These are phyloP conservation scores for Eupithecia inturbata DNA, from an alignment of 2,888 invertebrate genomes.

Conservation along the genomic window DNA sequence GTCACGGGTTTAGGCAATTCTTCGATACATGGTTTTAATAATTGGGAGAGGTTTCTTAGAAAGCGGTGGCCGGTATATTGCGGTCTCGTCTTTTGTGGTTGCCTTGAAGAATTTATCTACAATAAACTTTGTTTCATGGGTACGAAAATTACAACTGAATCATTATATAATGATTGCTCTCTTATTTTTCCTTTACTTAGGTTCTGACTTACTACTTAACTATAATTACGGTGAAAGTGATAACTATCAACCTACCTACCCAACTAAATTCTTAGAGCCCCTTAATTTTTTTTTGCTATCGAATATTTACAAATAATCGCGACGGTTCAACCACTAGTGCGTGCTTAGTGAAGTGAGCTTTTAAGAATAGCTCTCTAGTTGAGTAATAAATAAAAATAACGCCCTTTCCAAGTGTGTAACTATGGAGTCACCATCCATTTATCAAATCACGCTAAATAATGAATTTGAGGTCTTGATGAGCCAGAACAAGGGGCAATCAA, in stretches of 20 bases:
- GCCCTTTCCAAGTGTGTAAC: not conserved
- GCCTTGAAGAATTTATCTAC: no score
- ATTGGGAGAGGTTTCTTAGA: conserved; percentile 8
- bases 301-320: no score
- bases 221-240: no score
- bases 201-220: no score
- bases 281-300: no score
- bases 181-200: no score
- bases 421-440: conserved; percentile 12
- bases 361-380: not conserved
- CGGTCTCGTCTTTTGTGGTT: not conserved
- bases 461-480: conserved; percentile 13
- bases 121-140: no score
- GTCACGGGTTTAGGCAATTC: not conserved
- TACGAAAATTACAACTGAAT: no score
- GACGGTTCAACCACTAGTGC: not conserved
- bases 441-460: conserved; percentile 10
- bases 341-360: not conserved
- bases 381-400: no score
- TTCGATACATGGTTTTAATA: not conserved
- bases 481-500: conserved; percentile 12
- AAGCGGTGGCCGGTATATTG: not conserved
- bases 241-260: no score
- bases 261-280: no score
- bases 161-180: no score